Evolutionary conservation across 2,888 invertebrate genomes (phyloP).

Genomic region (Ophion slaviceki): DNA sequence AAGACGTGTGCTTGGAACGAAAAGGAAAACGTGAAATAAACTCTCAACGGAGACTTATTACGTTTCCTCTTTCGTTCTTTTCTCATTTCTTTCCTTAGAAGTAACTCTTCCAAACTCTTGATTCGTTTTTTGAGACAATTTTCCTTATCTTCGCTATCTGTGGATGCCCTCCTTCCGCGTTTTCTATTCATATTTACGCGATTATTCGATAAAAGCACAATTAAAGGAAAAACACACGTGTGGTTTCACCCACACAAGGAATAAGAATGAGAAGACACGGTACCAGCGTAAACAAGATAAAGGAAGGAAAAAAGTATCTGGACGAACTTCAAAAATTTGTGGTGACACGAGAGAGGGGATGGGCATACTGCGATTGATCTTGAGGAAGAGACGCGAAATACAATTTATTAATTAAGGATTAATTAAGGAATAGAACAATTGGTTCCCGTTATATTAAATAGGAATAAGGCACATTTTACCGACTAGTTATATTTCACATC

Average conservation of each 20-base stretch:
- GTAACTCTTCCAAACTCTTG: slow-evolving; percentile 6
- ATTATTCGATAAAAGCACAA: background rate
- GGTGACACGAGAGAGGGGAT: background rate
- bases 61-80: slow-evolving; percentile 7
- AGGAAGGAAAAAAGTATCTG: background rate
- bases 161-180: background rate
- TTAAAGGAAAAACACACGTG: slow-evolving; percentile 12
- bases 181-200: slow-evolving; percentile 5
- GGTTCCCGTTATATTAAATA: no score
- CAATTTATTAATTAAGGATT: no score
- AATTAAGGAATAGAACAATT: no score
- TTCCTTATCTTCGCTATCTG: slow-evolving; percentile 16
- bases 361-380: background rate
- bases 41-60: slow-evolving; percentile 5
- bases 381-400: slow-evolving; percentile 3
- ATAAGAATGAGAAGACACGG: background rate
- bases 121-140: slow-evolving; percentile 21
- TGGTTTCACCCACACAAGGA: slow-evolving; percentile 38
- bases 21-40: background rate
- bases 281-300: background rate
- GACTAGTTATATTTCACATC: no score
- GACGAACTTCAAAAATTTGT: background rate
- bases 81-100: background rate
- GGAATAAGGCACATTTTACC: no score
- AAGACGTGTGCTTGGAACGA: background rate